These are phyloP conservation scores for Phataginus tetradactyla DNA, from an alignment of 2,797 vertebrate species.

Conservation along the genomic window DNA sequence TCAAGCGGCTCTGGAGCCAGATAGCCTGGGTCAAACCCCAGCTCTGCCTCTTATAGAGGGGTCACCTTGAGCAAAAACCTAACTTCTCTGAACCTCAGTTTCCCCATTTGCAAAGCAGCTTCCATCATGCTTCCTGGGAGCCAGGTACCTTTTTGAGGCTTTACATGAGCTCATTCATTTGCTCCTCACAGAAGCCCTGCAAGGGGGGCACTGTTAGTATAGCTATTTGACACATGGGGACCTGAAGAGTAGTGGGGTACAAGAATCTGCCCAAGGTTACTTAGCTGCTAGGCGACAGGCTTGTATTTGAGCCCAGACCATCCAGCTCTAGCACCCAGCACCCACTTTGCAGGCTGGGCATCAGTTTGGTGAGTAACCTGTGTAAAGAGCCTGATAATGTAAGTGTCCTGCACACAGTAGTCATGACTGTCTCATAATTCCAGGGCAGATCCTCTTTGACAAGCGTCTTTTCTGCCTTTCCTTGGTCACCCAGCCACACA, in stretches of 20 bases:
- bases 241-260: no score
- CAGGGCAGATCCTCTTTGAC: background rate
- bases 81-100: background rate
- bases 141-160: background rate
- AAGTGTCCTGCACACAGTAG: background rate
- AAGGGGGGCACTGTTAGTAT: background rate
- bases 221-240: background rate
- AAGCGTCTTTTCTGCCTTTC: background rate
- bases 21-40: background rate
- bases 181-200: background rate
- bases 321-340: background rate
- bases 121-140: background rate
- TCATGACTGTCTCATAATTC: background rate
- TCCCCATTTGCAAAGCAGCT: background rate
- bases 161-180: fast-evolving
- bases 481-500: background rate
- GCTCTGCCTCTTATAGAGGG: background rate
- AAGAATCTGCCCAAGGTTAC: background rate
- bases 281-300: background rate
- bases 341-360: background rate
- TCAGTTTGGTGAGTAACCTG: background rate
- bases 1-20: background rate
- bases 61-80: background rate
- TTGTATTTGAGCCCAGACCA: background rate
- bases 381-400: no score